Evolutionary conservation across 2,113 vertebrate genomes (phyloP), one percentile per base, ranked within the genome.

Genomic region (Psittacara wagleri): DNA sequence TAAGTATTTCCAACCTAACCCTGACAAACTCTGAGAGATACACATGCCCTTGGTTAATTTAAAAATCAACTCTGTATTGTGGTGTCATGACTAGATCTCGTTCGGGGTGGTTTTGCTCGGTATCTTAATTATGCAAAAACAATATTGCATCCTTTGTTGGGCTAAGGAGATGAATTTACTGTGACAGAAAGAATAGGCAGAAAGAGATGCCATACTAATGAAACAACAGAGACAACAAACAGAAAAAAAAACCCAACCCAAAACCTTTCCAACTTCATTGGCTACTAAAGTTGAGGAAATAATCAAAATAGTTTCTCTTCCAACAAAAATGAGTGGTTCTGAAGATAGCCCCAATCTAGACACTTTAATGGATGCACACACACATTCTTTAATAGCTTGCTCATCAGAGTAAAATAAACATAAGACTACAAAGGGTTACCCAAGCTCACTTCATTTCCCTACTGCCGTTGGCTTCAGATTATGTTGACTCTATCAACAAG

Each of bases 321-420:
- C 94, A 96, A 91, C 35, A 92, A 96, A 97, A 97, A 95, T 94
- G 81, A 90, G 35, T 95, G 90, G 73, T 51, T 87, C 44, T 64
- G 63, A 93, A 91, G 95, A 96, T 92, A 96, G 76, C 54, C 46
- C 59, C 23, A 76, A 68, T 73, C 78, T 57, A 29, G 83, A 61
- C n/a, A 84, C 51, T 78, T 80, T 90, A 95, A 78, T 70, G 68
- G 92, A 94, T 90, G 72, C 68, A 90, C 35, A 80, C 39, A 70
- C 39, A 70, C 89, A 94, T 95, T 92, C 78, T 92, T 95, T 72
- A 84, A 70, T 28, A 94, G 70, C 48, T 94, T 96, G 74, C 51
- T 95, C 86, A 88, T 83, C 54, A 91, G 49, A 59, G 35, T 77
- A 91, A 82, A 86, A 63, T 74, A 88, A 95, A 96, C 44, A n/a